Conservation (phyloP, 2,797 vertebrate species). For the Aplochiton taeniatus region DNA sequence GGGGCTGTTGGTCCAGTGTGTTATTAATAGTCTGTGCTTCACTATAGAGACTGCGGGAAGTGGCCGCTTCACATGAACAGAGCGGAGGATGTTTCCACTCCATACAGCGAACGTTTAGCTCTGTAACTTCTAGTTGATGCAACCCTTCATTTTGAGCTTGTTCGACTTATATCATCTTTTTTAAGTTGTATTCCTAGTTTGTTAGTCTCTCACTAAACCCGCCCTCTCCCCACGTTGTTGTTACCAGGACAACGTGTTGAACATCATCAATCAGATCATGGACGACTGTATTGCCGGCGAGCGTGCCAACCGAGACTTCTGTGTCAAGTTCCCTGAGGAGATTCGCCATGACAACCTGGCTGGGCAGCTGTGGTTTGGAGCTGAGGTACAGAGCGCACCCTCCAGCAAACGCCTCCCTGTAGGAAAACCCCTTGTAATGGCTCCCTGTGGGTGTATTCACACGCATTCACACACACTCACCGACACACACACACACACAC, state of each 20-base stretch:
- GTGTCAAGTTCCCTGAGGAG: slow-evolving; percentile 97
- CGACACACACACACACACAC: no score
- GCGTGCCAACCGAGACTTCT: slow-evolving; percentile 94
- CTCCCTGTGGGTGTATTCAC: no score
- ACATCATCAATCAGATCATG: slow-evolving; percentile 98
- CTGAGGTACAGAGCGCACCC: slow-evolving; percentile 81
- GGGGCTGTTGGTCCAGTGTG: slow-evolving; percentile 27
- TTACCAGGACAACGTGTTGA: slow-evolving; percentile 92
- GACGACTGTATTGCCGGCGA: slow-evolving; percentile 95
- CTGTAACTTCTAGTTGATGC: no score
- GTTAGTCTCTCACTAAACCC: not conserved
- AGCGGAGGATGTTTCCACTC: no score
- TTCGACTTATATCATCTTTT: not conserved
- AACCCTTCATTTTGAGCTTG: slow-evolving; percentile 2
- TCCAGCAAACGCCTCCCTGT: slow-evolving; percentile 36
- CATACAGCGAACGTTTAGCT: no score
- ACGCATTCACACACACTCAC: no score
- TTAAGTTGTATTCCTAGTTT: slow-evolving; percentile 30
- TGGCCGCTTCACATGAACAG: no score
- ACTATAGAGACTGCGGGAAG: no score
- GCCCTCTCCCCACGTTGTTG: slow-evolving; percentile 14
- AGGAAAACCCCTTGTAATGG: slow-evolving; percentile 13
- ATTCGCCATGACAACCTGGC: slow-evolving; percentile 98
- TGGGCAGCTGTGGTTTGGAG: slow-evolving; percentile 97
- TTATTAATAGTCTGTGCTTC: slow-evolving; percentile 39